Base-by-base conservation (phyloP, 2,797 vertebrate species). In the Alca torda region DNA sequence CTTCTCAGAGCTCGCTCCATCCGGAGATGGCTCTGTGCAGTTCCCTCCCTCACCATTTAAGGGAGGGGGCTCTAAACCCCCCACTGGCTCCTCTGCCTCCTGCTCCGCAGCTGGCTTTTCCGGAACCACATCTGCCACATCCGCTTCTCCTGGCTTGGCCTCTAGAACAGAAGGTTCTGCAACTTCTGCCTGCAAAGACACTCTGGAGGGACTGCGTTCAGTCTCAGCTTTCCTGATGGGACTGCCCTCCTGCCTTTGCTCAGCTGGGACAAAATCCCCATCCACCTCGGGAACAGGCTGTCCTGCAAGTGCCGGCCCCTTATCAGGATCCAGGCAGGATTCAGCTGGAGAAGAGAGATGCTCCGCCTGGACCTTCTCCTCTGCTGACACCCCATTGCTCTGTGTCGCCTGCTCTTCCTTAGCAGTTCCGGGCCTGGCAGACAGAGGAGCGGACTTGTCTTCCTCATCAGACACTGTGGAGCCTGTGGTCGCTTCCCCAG, bases 11-110 rank as follows among this genome's bases (percentile, higher is more conserved):
- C 2, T 69, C 33, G 51, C 81, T 87, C 28, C 77, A 28, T 79
- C 46, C 5, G 19, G 45, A 45, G 56, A 72, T 0, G 18, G 69
- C 4, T 68, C 96, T 53, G 91, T 54, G 86, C 53, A 53, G 51
- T 7, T 73, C 28, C n/a, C 84, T 30, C 67, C 92, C 37, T 76
- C 82, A 3, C 92, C 84, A 26, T 87, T 91, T 13, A 95, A 76
- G 59, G 96, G 93, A 37, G 94, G 89, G 78, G 95, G 89, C 68
- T 95, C 96, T 20, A 83, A 89, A 9, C 35, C 64, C 59, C 53
- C 41, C 16, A 8, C 23, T 33, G 87, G 67, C 48, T 90, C 92
- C 60, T 91, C 56, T 33, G 73, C 79, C 65, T 81, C 23, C 33
- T 83, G 79, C 51, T 88, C 93, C 41, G 5, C 46, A n/a, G 91